Base-by-base conservation (phyloP, 2,797 vertebrate genomes). In the Cossypha dichroa region DNA sequence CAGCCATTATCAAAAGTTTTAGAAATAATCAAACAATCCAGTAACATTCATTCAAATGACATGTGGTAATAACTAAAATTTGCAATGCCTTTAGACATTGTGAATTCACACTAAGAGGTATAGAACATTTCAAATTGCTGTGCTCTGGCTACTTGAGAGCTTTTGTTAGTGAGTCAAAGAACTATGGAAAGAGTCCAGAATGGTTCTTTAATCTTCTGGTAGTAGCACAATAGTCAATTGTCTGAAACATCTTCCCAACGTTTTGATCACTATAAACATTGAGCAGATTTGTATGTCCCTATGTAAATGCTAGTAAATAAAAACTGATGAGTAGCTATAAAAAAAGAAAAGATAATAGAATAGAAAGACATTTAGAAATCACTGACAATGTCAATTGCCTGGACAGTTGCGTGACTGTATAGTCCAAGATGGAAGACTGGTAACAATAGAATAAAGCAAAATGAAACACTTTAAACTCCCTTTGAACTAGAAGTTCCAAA, bases 201-300 rank as follows among this genome's bases (percentile, higher is more conserved):
- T 56, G 9, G 10, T 72, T 77, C 54, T 84, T 92, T 87, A 85
- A 70, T 93, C 41, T 86, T 83, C 46, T 83, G 56, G 13, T 64
- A 46, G 70, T 55, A 87, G 49, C 66, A 92, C 86, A 95, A 93
- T 78, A 34, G 58, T n/a, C 64, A 89, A 74, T 96, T 85, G 92
- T 93, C 64, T 91, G 64, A 74, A 88, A 74, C 19, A 69, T 82
- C 54, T 83, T 89, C 38, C 33, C 43, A 90, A 23, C 12, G 38
- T 85, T 94, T 92, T 72, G 68, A 90, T 93, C 68, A 66, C 46
- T 85, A 58, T 67, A 94, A 90, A 64, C 81, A 78, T 33, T 93
- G 51, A 80, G 15, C 62, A 81, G 64, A 89, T 83, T 91, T 80
- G 4, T 48, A 62, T 69, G 43, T 88, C 59, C 33, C 62, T 78